phyloP scores from a whole-genome alignment of 2,113 vertebrate genomes.

The Merops nubicus region DNA sequence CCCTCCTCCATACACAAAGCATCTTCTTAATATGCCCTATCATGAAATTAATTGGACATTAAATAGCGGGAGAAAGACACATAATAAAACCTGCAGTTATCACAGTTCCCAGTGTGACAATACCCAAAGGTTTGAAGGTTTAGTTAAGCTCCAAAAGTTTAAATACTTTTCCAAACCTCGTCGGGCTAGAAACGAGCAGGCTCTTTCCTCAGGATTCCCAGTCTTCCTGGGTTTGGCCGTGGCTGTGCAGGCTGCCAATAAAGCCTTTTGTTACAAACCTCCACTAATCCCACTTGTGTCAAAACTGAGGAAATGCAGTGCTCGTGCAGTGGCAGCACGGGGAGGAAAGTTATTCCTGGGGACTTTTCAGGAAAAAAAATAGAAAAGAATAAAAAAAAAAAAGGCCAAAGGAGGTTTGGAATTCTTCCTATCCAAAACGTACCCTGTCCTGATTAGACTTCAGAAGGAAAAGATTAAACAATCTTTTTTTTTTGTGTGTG shows the following conservation, averaged over 20 bases:
- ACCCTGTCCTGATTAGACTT: constrained; percentile 50
- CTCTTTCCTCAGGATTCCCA: constrained; percentile 56
- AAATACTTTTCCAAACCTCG: constrained; percentile 68
- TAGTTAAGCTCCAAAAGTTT: constrained; percentile 72
- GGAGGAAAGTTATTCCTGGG: not conserved
- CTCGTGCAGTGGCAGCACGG: not conserved
- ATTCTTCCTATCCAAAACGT: constrained; percentile 33
- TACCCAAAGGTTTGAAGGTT: constrained; percentile 63
- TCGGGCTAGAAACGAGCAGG: constrained; percentile 2
- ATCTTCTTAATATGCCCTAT: constrained; percentile 67
- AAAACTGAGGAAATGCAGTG: constrained; percentile 55
- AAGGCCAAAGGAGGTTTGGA: not conserved
- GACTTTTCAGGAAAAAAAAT: not conserved
- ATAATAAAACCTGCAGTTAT: constrained; percentile 66
- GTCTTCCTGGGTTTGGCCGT: constrained; percentile 42
- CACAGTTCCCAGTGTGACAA: constrained; percentile 54
- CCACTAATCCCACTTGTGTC: constrained; percentile 60
- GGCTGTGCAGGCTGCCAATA: not conserved
- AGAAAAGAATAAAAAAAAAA: not conserved
- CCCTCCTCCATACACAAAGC: constrained; percentile 52
- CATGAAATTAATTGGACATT: constrained; percentile 73
- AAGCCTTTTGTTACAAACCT: constrained; percentile 58
- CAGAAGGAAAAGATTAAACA: constrained; percentile 44
- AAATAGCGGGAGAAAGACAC: constrained; percentile 70
- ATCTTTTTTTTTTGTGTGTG: not conserved